phyloP scores from a whole-genome alignment of 1,140 invertebrate species.

The Drosophila nannoptera region DNA sequence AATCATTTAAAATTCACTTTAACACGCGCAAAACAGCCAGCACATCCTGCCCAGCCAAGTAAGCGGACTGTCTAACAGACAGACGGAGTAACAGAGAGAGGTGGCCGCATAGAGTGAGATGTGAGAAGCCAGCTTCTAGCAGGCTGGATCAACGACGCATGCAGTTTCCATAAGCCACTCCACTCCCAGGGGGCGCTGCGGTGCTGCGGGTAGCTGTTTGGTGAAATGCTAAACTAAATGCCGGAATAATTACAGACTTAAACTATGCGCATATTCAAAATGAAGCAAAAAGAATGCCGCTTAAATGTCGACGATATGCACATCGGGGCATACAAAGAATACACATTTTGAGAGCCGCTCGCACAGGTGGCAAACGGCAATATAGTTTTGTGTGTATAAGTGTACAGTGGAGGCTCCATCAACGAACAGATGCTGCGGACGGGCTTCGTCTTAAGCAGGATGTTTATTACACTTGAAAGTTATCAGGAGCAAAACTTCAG shows the following conservation, averaged over 20 bases:
- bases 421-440: neutral
- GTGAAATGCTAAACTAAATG: conserved; percentile 71
- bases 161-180: conserved; percentile 25
- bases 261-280: conserved; percentile 72
- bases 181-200: neutral
- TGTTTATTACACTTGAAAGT: no score
- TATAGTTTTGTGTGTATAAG: neutral
- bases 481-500: no score
- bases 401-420: neutral
- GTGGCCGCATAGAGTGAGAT: neutral
- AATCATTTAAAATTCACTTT: conserved; percentile 76
- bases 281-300: conserved; percentile 30
- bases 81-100: neutral
- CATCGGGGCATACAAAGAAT: conserved; percentile 10
- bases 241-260: conserved; percentile 71
- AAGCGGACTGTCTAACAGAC: neutral
- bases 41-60: conserved; percentile 24
- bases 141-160: conserved; percentile 38
- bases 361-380: conserved; percentile 29
- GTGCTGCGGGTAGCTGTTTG: conserved; percentile 7
- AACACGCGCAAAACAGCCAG: conserved; percentile 51
- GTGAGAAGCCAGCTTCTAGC: neutral
- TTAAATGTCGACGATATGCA: conserved; percentile 15
- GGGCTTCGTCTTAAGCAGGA: no score
- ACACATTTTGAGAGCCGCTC: conserved; percentile 24